Evolutionary conservation across 2,113 vertebrate genomes (phyloP).

Genomic region (Oplegnathus fasciatus): DNA sequence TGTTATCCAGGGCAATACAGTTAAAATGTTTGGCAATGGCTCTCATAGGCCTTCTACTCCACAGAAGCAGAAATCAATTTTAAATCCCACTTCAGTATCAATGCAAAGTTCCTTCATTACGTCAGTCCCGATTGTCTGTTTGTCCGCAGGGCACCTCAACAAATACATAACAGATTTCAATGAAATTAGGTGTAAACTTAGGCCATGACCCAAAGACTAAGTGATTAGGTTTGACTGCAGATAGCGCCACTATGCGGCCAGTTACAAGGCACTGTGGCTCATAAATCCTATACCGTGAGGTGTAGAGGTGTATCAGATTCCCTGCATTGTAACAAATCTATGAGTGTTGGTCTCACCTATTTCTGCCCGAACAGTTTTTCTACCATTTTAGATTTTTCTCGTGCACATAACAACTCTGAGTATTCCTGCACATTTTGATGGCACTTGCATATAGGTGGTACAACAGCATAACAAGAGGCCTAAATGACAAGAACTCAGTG

Average conservation of each 20-base stretch:
- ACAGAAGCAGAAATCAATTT: conserved; percentile 1
- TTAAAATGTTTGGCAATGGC: background rate
- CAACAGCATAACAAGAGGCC: background rate
- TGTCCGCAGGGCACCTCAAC: background rate
- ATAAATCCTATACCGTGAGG: background rate
- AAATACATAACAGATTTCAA: background rate
- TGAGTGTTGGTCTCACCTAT: background rate
- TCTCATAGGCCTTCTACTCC: background rate
- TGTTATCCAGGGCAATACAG: conserved; percentile 19
- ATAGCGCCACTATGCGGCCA: background rate
- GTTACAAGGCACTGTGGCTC: background rate
- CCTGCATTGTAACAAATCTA: background rate
- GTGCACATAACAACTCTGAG: background rate
- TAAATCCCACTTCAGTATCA: conserved; percentile 25
- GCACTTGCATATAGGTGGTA: background rate
- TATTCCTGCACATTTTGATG: background rate
- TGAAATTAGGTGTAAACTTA: background rate
- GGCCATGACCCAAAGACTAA: background rate
- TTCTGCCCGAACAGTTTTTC: background rate
- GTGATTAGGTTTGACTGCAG: background rate
- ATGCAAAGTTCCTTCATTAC: background rate
- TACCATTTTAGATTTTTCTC: background rate
- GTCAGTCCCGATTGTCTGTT: background rate
- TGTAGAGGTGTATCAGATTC: background rate
- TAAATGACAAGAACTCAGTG: background rate